A percentile compares a stretch with the other conserved stretches of the same genome.
phyloP scores from a whole-genome alignment of 2,113 vertebrate species.

The Myxocyprinus asiaticus region DNA sequence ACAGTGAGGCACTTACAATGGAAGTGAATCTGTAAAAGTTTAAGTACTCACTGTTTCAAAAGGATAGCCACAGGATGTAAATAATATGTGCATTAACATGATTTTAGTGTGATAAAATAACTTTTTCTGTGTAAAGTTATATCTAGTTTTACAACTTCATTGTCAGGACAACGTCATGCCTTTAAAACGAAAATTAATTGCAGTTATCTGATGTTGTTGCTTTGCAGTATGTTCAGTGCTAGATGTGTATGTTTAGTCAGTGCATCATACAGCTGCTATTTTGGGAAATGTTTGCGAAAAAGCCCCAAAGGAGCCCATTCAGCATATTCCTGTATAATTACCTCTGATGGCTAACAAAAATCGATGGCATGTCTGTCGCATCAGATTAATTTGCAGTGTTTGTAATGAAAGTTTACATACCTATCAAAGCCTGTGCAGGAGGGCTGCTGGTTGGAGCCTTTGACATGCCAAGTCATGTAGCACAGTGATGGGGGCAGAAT shows the following conservation, averaged over 20 bases:
- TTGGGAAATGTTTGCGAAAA: slow-evolving; percentile 55
- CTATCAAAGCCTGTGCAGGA: slow-evolving; percentile 44
- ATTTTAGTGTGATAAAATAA: no score
- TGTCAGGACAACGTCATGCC: no score
- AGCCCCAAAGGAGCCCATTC: slow-evolving; percentile 60
- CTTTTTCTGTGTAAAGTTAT: no score
- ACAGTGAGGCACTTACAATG: no score
- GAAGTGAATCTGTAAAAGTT: no score
- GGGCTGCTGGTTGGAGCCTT: neutral
- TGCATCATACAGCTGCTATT: slow-evolving; percentile 57
- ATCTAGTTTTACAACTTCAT: no score
- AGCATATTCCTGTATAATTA: slow-evolving; percentile 71
- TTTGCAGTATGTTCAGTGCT: slow-evolving; percentile 56
- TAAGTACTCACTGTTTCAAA: no score
- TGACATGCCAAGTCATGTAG: slow-evolving; percentile 20
- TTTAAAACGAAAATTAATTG: no score
- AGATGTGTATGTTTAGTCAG: neutral
- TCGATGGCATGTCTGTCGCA: slow-evolving; percentile 62
- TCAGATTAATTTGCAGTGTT: slow-evolving; percentile 48
- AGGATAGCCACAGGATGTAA: no score
- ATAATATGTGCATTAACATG: no score
- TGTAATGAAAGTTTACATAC: slow-evolving; percentile 61
- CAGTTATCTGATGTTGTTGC: slow-evolving; percentile 57
- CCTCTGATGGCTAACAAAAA: slow-evolving; percentile 67
- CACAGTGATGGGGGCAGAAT: neutral